A percentile compares a stretch with the other conserved stretches of the same genome.
These are phyloP conservation scores for Zeugodacus cucurbitae DNA, from an alignment of 1,140 invertebrate genomes.

Conservation along the genomic window DNA sequence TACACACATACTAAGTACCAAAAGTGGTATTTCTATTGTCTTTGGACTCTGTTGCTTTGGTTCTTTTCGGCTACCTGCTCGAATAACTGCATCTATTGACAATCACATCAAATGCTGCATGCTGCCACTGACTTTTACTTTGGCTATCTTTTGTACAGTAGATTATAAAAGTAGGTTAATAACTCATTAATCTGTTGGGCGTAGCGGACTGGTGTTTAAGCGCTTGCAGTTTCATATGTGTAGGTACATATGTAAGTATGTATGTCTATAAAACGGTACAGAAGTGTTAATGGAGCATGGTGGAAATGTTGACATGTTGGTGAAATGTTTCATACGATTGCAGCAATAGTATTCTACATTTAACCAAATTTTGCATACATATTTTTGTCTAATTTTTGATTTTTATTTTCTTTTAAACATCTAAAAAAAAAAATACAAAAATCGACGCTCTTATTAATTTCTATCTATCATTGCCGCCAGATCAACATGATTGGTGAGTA, in stretches of 20 bases:
- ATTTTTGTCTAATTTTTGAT: too few relatives aligned
- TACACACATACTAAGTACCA: not conserved
- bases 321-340: too few relatives aligned
- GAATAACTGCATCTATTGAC: not conserved
- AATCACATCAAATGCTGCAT: not conserved
- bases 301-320: too few relatives aligned
- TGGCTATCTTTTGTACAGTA: not conserved
- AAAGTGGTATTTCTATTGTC: not conserved
- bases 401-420: too few relatives aligned
- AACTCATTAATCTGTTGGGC: not conserved
- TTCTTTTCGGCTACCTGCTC: not conserved
- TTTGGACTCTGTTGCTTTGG: not conserved
- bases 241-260: not conserved
- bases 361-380: too few relatives aligned
- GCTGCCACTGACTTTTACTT: not conserved
- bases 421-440: too few relatives aligned
- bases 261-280: too few relatives aligned
- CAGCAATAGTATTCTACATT: too few relatives aligned
- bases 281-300: too few relatives aligned
- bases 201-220: not conserved
- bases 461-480: not conserved
- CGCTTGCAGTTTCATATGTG: not conserved
- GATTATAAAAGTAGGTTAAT: constrained; percentile 1
- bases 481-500: not conserved
- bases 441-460: not conserved